A percentile compares a stretch with the other conserved stretches of the same genome.
These are phyloP conservation scores for Cheilosia scutellata DNA, from an alignment of 2,888 invertebrate species.

Conservation along the genomic window DNA sequence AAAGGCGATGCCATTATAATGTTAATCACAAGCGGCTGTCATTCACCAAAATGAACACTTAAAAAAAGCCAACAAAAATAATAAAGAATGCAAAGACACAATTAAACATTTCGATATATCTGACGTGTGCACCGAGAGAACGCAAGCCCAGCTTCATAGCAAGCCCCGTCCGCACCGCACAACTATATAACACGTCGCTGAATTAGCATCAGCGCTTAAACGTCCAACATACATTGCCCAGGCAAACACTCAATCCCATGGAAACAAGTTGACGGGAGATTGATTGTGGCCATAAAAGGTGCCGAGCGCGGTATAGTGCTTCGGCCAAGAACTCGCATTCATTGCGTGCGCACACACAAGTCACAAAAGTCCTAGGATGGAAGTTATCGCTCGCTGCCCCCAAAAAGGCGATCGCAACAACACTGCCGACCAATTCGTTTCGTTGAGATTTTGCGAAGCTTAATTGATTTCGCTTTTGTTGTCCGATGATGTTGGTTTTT, in stretches of 20 bases:
- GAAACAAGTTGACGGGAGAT: slow-evolving; percentile 56
- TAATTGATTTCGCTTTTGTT: slow-evolving; percentile 69
- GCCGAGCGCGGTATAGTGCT: slow-evolving; percentile 21
- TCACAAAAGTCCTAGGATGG: slow-evolving; percentile 32
- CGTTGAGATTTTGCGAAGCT: slow-evolving; percentile 33
- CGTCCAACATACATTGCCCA: slow-evolving; percentile 27
- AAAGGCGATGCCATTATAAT: slow-evolving; percentile 68
- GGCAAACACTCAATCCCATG: slow-evolving; percentile 48
- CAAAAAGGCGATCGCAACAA: slow-evolving; percentile 61
- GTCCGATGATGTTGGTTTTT: slow-evolving; percentile 68
- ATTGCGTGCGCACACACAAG: slow-evolving; percentile 8
- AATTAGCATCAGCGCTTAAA: slow-evolving; percentile 49
- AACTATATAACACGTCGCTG: slow-evolving; percentile 46
- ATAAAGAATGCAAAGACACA: slow-evolving; percentile 57
- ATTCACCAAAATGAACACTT: slow-evolving; percentile 55
- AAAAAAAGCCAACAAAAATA: slow-evolving; percentile 27
- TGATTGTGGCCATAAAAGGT: slow-evolving; percentile 71
- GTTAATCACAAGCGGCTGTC: slow-evolving; percentile 66
- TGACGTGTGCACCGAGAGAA: slow-evolving; percentile 54
- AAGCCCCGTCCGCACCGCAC: slow-evolving; percentile 21
- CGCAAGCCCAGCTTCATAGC: slow-evolving; percentile 27
- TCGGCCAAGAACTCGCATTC: slow-evolving; percentile 38
- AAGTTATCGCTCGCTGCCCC: slow-evolving; percentile 42
- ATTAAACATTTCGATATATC: slow-evolving; percentile 62
- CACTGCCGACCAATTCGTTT: slow-evolving; percentile 45